Percentiles rank a stretch among this genome's conserved stretches.
These are phyloP conservation scores for Otocyon megalotis DNA, from an alignment of 2,113 vertebrate genomes.

Conservation along the genomic window DNA sequence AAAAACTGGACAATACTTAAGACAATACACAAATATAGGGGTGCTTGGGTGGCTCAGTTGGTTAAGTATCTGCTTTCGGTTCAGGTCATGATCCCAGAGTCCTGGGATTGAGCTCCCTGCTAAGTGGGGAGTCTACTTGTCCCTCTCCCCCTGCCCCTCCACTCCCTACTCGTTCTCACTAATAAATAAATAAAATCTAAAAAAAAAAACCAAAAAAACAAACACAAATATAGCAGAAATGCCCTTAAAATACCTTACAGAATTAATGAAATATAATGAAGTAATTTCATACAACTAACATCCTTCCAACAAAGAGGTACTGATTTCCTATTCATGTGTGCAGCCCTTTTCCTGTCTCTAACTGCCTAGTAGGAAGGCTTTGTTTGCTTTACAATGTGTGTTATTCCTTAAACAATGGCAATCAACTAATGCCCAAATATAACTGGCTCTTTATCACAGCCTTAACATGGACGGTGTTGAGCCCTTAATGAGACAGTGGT, in stretches of 20 bases:
- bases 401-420: neutral
- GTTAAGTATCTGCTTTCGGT: too few relatives aligned
- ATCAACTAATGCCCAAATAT: neutral
- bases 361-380: neutral
- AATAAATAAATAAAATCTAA: too few relatives aligned
- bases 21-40: neutral
- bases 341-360: neutral
- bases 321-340: neutral
- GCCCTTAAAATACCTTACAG: neutral
- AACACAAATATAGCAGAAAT: neutral
- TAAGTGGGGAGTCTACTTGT: too few relatives aligned
- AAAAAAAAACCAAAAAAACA: too few relatives aligned
- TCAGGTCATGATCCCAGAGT: too few relatives aligned
- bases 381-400: neutral
- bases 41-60: too few relatives aligned
- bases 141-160: too few relatives aligned
- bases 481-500: neutral
- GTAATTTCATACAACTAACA: neutral
- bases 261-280: neutral
- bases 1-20: conserved; percentile 8
- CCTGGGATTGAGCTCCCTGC: too few relatives aligned
- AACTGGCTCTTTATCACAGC: neutral
- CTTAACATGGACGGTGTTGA: neutral
- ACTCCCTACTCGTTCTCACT: too few relatives aligned
- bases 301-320: neutral